phyloP scores from a whole-genome alignment of 2,888 invertebrate species.

The Cephus sareptanus region DNA sequence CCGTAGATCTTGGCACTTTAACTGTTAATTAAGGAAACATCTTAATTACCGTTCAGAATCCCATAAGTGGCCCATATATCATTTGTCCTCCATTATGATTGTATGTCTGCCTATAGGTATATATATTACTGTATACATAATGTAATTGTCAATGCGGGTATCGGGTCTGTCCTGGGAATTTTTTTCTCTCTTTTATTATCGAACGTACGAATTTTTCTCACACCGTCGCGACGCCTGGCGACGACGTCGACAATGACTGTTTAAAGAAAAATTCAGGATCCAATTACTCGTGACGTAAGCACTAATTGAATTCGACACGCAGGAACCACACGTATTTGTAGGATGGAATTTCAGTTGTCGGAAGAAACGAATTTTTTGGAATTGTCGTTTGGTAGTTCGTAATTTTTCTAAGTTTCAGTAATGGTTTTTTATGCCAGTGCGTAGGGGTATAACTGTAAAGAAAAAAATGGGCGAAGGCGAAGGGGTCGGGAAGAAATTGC shows the following conservation, averaged over 20 bases:
- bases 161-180: neutral
- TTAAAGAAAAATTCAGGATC: neutral
- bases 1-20: conserved; percentile 12
- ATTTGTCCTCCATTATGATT: neutral
- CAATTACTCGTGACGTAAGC: neutral
- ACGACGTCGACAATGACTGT: neutral
- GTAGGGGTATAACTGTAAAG: too few relatives aligned
- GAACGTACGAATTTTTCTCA: conserved; percentile 4
- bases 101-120: neutral
- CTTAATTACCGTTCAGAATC: conserved; percentile 52
- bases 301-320: neutral
- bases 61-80: conserved; percentile 34
- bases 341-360: neutral
- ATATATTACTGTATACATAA: neutral
- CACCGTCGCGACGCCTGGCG: neutral
- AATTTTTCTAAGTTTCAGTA: too few relatives aligned
- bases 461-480: too few relatives aligned
- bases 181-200: neutral
- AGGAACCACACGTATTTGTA: neutral
- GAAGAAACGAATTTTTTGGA: too few relatives aligned
- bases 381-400: too few relatives aligned
- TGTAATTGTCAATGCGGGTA: neutral
- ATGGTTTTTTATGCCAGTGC: too few relatives aligned
- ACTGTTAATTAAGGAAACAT: conserved; percentile 47
- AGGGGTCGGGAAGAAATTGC: too few relatives aligned